phyloP scores from a whole-genome alignment of 2,888 invertebrate genomes.

The Galerucella calmariensis region DNA sequence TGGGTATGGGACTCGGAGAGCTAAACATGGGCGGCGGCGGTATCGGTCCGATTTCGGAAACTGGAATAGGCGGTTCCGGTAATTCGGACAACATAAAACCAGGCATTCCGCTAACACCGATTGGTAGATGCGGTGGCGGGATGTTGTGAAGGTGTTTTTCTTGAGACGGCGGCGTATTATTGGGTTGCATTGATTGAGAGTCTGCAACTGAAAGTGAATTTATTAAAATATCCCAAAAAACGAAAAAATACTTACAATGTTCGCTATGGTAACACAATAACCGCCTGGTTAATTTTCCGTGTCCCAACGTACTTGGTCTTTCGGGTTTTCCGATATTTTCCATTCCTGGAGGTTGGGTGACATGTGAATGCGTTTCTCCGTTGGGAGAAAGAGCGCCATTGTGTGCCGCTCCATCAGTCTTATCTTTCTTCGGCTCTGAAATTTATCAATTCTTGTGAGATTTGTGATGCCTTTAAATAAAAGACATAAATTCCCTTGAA shows the following conservation, averaged over 20 bases:
- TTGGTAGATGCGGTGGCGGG: constrained; percentile 48
- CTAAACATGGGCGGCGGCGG: constrained; percentile 94
- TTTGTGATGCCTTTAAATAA: too few relatives aligned
- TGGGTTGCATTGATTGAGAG: constrained; percentile 64
- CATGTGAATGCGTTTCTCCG: constrained; percentile 64
- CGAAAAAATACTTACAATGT: constrained; percentile 70
- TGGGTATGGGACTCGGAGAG: constrained; percentile 82
- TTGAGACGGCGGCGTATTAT: constrained; percentile 63
- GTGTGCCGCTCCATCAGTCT: constrained; percentile 76
- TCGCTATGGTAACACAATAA: constrained; percentile 84
- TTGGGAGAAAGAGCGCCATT: constrained; percentile 74
- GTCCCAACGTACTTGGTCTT: constrained; percentile 83
- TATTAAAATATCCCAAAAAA: constrained; percentile 9
- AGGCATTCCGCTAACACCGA: constrained; percentile 37
- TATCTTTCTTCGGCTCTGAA: constrained; percentile 93
- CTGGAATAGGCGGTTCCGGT: constrained; percentile 91
- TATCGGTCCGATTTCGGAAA: constrained; percentile 89
- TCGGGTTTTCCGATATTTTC: constrained; percentile 70
- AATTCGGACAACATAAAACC: constrained; percentile 82
- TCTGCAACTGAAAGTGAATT: constrained; percentile 68
- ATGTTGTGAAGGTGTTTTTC: constrained; percentile 60
- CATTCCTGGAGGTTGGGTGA: constrained; percentile 58
- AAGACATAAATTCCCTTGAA: too few relatives aligned
- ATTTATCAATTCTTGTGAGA: too few relatives aligned
- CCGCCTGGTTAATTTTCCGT: constrained; percentile 78